A percentile compares a stretch with the other conserved stretches of the same genome.
These are phyloP conservation scores for Lepeophtheirus nordmannii DNA, from an alignment of 2,888 invertebrate species.

Conservation along the genomic window DNA sequence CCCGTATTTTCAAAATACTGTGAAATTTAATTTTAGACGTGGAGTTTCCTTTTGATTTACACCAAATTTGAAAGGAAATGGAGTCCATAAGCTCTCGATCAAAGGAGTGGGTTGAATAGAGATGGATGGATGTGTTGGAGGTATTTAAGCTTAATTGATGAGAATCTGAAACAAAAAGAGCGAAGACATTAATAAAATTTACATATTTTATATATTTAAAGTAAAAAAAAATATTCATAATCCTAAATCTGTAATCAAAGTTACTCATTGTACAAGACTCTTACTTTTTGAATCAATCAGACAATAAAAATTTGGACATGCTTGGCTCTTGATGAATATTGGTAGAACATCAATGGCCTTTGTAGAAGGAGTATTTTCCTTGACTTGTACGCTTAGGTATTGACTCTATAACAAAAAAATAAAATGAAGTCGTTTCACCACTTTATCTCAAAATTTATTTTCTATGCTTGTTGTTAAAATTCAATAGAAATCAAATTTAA, in stretches of 20 bases:
- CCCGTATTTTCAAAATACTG: neutral
- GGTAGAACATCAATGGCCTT: neutral
- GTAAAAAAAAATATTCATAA: too few species aligned
- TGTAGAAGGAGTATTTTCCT: neutral
- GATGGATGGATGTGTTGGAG: neutral
- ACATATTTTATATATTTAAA: too few species aligned
- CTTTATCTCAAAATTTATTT: too few species aligned
- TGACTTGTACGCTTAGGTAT: neutral
- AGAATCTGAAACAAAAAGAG: too few species aligned
- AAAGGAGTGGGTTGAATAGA: neutral
- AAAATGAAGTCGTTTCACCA: too few species aligned
- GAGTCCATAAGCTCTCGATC: neutral
- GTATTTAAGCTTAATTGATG: neutral
- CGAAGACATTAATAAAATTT: too few species aligned
- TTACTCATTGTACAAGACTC: too few species aligned
- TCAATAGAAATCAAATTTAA: too few species aligned
- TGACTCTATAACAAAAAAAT: neutral
- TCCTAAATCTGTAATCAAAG: too few species aligned
- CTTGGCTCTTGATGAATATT: neutral
- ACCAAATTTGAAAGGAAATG: neutral
- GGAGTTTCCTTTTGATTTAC: neutral
- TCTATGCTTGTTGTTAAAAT: too few species aligned
- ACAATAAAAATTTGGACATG: neutral
- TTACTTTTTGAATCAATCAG: neutral
- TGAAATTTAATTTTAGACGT: neutral